Base-by-base conservation (phyloP, 2,113 vertebrate genomes). In the Ondatra zibethicus region DNA sequence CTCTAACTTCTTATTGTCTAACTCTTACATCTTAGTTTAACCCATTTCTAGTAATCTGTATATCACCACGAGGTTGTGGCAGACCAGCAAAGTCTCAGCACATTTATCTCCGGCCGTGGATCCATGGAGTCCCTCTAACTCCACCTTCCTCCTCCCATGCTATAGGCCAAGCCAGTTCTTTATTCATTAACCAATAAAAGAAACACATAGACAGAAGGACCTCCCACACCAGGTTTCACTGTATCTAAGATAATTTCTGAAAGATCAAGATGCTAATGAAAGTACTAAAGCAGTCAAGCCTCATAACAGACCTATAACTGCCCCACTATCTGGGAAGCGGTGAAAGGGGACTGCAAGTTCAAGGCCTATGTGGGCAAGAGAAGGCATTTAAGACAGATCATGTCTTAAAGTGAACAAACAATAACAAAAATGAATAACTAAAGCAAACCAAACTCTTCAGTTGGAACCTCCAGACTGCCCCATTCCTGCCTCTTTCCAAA, bases 181-280 rank as follows among this genome's bases (percentile, higher is more conserved):
- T 58, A 58, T 58, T 58, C 55, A 58, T 58, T 58, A 58, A 58
- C 55, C 55, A 58, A 58, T 21, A 58, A 58, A 58, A 21, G 55
- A 17, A 58, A 58, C 19, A 21, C 19, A 58, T 21, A 58, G 19
- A 58, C 58, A 58, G 19, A 21, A 58, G 58, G 58, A 58, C 58
- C 17, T 58, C 58, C 58, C 58, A 58, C 58, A 58, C 58, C 58
- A 58, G 58, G 58, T 58, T 94, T 94, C 55, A 94, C 90, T 94
- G 19, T 81, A 47, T 63, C 47, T 93, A 58, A 91, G 47, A 72
- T n/a, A 14, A 90, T 50, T 87, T 94, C 81, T 92, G 39, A 50
- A 86, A 68, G 42, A 50, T 47, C 5, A 86, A 65, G 84, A 84
- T 91, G 42, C 92, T 84, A 94, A 91, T 65, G 47, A 88, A 94